Evolutionary conservation across 2,797 vertebrate genomes (phyloP), one percentile per base, ranked within the genome.

Genomic region (Ctenochaetus hawaiiensis): DNA sequence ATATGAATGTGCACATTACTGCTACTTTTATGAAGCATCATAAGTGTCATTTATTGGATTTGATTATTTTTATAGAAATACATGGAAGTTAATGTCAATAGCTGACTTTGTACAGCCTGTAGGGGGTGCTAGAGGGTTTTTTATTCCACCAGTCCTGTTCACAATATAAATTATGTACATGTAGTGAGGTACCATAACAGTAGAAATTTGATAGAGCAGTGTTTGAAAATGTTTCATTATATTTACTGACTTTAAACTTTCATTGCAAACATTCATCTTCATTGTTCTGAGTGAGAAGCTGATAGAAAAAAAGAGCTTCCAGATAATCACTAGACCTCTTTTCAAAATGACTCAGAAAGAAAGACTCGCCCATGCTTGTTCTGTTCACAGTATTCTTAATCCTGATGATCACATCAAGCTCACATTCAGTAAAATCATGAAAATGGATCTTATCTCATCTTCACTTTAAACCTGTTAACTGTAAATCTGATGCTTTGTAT

Each of bases 271-370:
- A n/a, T n/a, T n/a, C n/a, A n/a, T n/a, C 26, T 30, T 30, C 7
- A 12, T 37, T 6, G 0, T 11, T 64, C 14, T 5, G 5, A 43
- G 1, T 49, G 26, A 45, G 14, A 52, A 45, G 14, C 49, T n/a
- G 43, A 9, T 12, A 30, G 56, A 47, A 8, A 61, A 62, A 20
- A 52, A 17, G 45, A 5, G 14, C 34, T 57, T 26, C 7, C 14
- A 51, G 51, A 39, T 30, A 17, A 53, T n/a, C 7, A 7, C 0
- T 13, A 20, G 26, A 9, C 20, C 23, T 48, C 11, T 2, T 13
- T 56, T 54, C 8, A 67, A 6, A 67, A 41, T 54, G 58, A 57
- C 45, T 72, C 56, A 72, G 12, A n/a, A 62, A 52, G n/a, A 53
- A 58, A 69, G 20, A 52, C 41, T 22, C 60, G 44, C 17, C 56